phyloP scores from a whole-genome alignment of 1,140 invertebrate species.

The Drosophila ficusphila region DNA sequence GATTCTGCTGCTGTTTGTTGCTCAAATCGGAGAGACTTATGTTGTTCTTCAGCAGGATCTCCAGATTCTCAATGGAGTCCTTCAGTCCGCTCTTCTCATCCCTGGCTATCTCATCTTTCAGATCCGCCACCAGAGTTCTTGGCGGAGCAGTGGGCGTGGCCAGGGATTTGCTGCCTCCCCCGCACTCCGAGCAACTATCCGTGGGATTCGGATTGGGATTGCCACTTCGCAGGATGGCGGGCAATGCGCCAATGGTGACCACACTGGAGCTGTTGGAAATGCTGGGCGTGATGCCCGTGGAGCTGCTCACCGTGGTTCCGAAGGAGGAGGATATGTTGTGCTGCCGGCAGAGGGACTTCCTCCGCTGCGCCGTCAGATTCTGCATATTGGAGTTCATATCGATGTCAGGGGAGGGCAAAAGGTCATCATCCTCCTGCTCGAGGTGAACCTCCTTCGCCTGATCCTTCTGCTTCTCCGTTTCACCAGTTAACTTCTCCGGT shows the following conservation, averaged over 20 bases:
- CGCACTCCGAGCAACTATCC: slow-evolving; percentile 53
- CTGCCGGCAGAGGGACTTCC: slow-evolving; percentile 80
- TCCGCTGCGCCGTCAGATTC: slow-evolving; percentile 75
- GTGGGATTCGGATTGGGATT: slow-evolving; percentile 47
- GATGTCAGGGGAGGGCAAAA: slow-evolving; percentile 65
- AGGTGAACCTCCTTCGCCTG: background rate
- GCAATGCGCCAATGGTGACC: slow-evolving; percentile 70
- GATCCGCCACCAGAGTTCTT: slow-evolving; percentile 58
- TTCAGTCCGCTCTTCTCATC: slow-evolving; percentile 68
- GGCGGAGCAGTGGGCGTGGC: slow-evolving; percentile 57
- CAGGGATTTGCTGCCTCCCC: slow-evolving; percentile 15
- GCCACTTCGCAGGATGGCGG: slow-evolving; percentile 33
- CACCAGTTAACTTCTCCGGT: background rate
- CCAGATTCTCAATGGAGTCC: slow-evolving; percentile 83
- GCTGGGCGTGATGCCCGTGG: slow-evolving; percentile 73
- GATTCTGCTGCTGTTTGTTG: slow-evolving; percentile 81
- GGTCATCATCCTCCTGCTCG: slow-evolving; percentile 55
- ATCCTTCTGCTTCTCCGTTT: background rate
- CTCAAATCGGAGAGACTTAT: slow-evolving; percentile 81
- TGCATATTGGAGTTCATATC: slow-evolving; percentile 83
- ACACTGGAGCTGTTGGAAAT: slow-evolving; percentile 81
- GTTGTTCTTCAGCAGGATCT: slow-evolving; percentile 83
- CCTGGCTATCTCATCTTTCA: slow-evolving; percentile 68
- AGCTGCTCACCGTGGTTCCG: slow-evolving; percentile 71
- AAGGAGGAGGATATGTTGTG: slow-evolving; percentile 83